Percentiles rank a stretch among this genome's conserved stretches.
Conservation (phyloP, 2,113 vertebrate genomes). For the Pituophis catenifer region DNA sequence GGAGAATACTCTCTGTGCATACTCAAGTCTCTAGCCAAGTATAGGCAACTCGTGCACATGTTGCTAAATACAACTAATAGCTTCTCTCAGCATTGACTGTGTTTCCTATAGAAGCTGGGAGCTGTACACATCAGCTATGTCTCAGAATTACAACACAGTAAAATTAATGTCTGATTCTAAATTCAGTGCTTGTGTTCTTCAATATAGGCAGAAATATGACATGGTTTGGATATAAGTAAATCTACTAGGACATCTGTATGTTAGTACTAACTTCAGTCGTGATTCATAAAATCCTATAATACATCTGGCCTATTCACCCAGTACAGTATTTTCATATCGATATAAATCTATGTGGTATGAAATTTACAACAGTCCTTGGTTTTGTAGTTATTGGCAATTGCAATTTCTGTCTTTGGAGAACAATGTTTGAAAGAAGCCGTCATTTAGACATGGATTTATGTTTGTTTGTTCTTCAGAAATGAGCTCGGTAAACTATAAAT, state of each 20-base stretch:
- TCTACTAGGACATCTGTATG: not conserved
- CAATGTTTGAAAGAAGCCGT: slow-evolving; percentile 57
- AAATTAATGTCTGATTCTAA: not conserved
- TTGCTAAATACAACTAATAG: not conserved
- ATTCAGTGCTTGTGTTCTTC: not conserved
- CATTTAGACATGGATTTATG: slow-evolving; percentile 69
- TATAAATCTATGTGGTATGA: slow-evolving; percentile 57
- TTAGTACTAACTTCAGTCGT: slow-evolving; percentile 14
- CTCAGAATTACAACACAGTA: not conserved
- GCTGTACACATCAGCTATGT: not conserved
- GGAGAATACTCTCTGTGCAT: not conserved
- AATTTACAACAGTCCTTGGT: slow-evolving; percentile 69
- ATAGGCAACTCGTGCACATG: not conserved
- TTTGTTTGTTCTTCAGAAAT: slow-evolving; percentile 68
- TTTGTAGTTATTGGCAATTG: slow-evolving; percentile 61
- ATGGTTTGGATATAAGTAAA: not conserved
- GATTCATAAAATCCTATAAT: slow-evolving; percentile 19
- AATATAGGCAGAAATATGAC: not conserved
- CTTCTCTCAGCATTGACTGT: not conserved
- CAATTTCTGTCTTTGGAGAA: slow-evolving; percentile 62
- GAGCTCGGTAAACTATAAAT: slow-evolving; percentile 66
- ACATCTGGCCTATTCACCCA: slow-evolving; percentile 37
- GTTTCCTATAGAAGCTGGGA: not conserved
- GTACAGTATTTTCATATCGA: slow-evolving; percentile 42
- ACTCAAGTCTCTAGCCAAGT: not conserved